These are phyloP conservation scores for Apis cerana DNA, from an alignment of 1,140 invertebrate genomes.

Conservation along the genomic window DNA sequence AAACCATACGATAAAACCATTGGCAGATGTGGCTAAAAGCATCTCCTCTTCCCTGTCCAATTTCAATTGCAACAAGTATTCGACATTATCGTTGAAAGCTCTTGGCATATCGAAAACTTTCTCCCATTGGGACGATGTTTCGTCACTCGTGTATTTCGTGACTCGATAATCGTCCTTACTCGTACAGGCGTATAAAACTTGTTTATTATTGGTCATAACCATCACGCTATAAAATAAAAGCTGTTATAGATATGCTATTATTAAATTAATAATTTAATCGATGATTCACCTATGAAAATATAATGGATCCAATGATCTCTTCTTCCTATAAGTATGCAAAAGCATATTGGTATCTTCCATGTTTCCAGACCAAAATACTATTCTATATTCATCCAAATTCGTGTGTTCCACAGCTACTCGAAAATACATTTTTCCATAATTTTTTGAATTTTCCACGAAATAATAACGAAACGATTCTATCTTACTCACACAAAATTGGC, in stretches of 20 bases:
- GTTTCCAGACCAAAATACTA: conserved; percentile 90
- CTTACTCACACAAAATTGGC: conserved; percentile 86
- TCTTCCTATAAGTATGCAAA: conserved; percentile 84
- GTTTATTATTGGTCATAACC: conserved; percentile 83
- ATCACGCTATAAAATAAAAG: conserved; percentile 83
- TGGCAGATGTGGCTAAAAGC: conserved; percentile 91
- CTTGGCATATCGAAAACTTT: conserved; percentile 83
- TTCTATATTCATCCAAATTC: conserved; percentile 86
- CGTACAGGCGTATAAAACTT: conserved; percentile 84
- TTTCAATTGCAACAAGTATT: conserved; percentile 91
- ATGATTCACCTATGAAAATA: conserved; percentile 86
- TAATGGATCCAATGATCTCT: conserved; percentile 84
- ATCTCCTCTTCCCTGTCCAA: conserved; percentile 90
- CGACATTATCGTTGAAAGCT: conserved; percentile 86
- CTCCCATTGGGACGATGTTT: conserved; percentile 83
- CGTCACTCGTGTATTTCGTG: conserved; percentile 81
- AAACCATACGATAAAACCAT: conserved; percentile 91
- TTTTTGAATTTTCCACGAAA: background rate
- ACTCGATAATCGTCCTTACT: conserved; percentile 82
- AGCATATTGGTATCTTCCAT: conserved; percentile 88
- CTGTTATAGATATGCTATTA: background rate
- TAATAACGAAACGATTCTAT: too few species aligned
- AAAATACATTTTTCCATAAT: background rate
- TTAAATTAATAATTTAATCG: background rate
- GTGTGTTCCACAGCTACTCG: conserved; percentile 87